phyloP scores from a whole-genome alignment of 1,140 invertebrate genomes.

The Drosophila gunungcola region DNA sequence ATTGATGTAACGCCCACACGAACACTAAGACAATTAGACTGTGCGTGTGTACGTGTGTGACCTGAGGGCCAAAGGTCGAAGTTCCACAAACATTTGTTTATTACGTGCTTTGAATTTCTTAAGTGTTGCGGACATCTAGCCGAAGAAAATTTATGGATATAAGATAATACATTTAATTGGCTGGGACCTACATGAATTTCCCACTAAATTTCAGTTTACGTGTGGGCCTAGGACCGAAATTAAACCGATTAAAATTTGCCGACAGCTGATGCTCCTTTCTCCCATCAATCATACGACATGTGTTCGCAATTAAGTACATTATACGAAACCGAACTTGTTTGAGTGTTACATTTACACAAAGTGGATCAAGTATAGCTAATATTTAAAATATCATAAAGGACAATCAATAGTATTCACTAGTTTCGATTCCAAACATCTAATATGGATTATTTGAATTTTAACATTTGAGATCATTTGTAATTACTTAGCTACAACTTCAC shows the following conservation, averaged over 20 bases:
- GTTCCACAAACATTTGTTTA: conserved; percentile 60
- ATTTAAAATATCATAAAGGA: too few relatives aligned
- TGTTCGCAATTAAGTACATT: conserved; percentile 32
- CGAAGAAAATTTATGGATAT: conserved; percentile 36
- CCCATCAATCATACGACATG: conserved; percentile 61
- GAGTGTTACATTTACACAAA: conserved; percentile 9
- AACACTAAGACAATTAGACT: conserved; percentile 57
- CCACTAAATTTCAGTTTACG: not conserved
- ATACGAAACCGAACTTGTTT: conserved; percentile 12
- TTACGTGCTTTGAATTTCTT: conserved; percentile 71
- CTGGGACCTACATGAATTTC: conserved; percentile 13
- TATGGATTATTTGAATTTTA: too few relatives aligned
- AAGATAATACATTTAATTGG: conserved; percentile 48
- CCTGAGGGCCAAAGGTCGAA: conserved; percentile 45
- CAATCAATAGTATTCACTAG: too few relatives aligned
- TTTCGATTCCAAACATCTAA: too few relatives aligned
- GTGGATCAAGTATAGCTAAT: not conserved
- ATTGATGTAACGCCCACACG: conserved; percentile 62
- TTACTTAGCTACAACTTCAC: too few relatives aligned
- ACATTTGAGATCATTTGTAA: too few relatives aligned
- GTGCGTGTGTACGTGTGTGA: conserved; percentile 6
- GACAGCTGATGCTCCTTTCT: conserved; percentile 13
- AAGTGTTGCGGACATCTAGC: conserved; percentile 19
- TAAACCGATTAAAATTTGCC: conserved; percentile 32
- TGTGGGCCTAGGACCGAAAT: conserved; percentile 13